Evolutionary conservation across 2,113 vertebrate species (phyloP).

Genomic region (Notiomystis cincta): DNA sequence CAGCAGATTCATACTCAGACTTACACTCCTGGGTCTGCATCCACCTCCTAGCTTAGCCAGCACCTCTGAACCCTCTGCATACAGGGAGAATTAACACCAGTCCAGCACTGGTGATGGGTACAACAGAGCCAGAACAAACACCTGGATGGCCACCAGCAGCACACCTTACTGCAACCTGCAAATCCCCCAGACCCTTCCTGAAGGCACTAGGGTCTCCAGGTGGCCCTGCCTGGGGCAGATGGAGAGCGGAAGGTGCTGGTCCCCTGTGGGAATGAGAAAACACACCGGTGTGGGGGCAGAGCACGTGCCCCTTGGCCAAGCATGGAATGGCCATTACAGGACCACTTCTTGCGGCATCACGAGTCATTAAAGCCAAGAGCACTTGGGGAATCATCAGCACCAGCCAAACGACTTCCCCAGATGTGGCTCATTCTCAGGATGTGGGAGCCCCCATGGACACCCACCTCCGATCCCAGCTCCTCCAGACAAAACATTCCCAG

Average conservation of each 20-base stretch:
- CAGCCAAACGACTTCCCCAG: constrained; percentile 89
- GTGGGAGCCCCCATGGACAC: constrained; percentile 79
- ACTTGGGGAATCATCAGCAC: constrained; percentile 78
- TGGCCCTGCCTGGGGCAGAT: neutral
- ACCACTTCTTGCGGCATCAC: constrained; percentile 86
- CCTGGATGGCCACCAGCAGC: neutral
- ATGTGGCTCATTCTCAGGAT: constrained; percentile 90
- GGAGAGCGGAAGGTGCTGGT: neutral
- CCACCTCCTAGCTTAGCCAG: neutral
- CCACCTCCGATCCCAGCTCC: constrained; percentile 68
- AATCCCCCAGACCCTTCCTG: neutral
- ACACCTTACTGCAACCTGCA: constrained; percentile 1
- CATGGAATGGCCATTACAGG: constrained; percentile 73
- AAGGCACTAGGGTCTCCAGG: neutral
- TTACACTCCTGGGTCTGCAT: neutral
- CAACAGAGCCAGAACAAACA: neutral
- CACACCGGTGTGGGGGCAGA: neutral
- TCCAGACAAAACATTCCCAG: constrained; percentile 83
- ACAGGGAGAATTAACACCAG: neutral
- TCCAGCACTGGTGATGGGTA: neutral
- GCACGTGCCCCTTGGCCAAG: constrained; percentile 21
- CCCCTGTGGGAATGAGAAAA: constrained; percentile 2
- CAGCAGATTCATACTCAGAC: neutral
- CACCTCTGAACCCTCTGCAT: neutral
- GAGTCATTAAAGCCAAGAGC: constrained; percentile 89